Percentiles rank a stretch among this genome's conserved stretches.
Evolutionary conservation across 1,140 invertebrate genomes (phyloP).

Genomic region (Drosophila fuyamai): DNA sequence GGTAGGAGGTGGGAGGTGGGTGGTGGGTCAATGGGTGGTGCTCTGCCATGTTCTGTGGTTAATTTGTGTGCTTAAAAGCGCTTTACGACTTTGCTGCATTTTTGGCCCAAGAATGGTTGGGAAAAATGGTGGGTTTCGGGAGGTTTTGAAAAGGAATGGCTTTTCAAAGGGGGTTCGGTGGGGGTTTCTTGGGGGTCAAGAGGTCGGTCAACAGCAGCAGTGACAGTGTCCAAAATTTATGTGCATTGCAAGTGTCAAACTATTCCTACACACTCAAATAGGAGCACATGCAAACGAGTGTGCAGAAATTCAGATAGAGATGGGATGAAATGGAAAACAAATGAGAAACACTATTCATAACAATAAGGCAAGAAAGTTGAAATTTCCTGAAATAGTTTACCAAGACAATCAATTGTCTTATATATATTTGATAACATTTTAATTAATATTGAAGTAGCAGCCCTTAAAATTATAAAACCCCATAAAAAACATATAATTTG

Average conservation of each 20-base stretch:
- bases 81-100: slow-evolving; percentile 72
- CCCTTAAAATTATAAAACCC: too few relatives aligned
- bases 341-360: too few relatives aligned
- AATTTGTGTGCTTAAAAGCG: slow-evolving; percentile 83
- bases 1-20: background rate
- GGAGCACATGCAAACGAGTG: slow-evolving; percentile 22
- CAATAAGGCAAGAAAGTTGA: too few relatives aligned
- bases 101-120: slow-evolving; percentile 1
- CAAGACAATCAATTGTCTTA: too few relatives aligned
- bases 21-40: slow-evolving; percentile 34
- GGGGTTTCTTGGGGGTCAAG: slow-evolving; percentile 8
- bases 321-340: background rate
- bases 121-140: background rate
- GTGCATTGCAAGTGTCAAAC: slow-evolving; percentile 82
- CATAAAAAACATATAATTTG: too few relatives aligned
- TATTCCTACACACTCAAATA: slow-evolving; percentile 47
- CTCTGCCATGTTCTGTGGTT: slow-evolving; percentile 78
- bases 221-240: slow-evolving; percentile 69
- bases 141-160: slow-evolving; percentile 9
- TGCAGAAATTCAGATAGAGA: slow-evolving; percentile 10
- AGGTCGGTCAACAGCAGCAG: slow-evolving; percentile 57
- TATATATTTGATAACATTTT: too few relatives aligned
- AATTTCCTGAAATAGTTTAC: too few relatives aligned
- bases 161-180: background rate
- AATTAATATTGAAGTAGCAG: too few relatives aligned